A percentile compares a stretch with the other conserved stretches of the same genome.
phyloP scores from a whole-genome alignment of 2,888 invertebrate species.

The Pachliopta kotzebuea region DNA sequence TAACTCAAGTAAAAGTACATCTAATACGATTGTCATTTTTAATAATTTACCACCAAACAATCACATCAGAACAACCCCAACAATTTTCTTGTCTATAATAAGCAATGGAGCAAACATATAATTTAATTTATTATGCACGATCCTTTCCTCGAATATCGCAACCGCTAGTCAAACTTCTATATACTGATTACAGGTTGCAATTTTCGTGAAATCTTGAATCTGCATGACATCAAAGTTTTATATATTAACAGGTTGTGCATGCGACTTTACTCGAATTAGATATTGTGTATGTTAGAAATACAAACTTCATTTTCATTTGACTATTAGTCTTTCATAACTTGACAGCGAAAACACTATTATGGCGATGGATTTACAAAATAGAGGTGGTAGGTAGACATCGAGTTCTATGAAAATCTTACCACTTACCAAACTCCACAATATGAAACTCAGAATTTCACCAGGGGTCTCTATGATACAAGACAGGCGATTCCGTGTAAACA shows the following conservation, averaged over 20 bases:
- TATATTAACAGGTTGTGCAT: neutral
- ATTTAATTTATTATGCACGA: slow-evolving; percentile 26
- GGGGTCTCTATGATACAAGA: too few species aligned
- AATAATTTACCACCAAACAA: slow-evolving; percentile 13
- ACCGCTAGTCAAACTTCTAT: too few species aligned
- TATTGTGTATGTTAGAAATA: neutral
- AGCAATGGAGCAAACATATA: neutral
- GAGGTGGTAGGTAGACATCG: too few species aligned
- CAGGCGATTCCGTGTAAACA: too few species aligned
- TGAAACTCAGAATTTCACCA: too few species aligned
- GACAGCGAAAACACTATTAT: too few species aligned
- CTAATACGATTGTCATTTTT: neutral
- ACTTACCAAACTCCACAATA: too few species aligned
- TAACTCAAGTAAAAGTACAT: too few species aligned
- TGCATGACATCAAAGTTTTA: neutral
- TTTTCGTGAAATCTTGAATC: neutral
- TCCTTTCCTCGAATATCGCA: neutral
- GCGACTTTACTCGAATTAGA: neutral
- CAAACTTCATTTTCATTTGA: neutral
- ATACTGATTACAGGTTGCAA: too few species aligned
- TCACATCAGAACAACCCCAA: neutral
- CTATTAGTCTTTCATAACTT: too few species aligned
- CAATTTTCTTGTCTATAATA: neutral
- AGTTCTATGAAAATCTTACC: too few species aligned
- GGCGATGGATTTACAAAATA: too few species aligned